Evolutionary conservation across 35 echinoderm and acorn worm genomes (phyloP).

Genomic region (Anneissia japonica): DNA sequence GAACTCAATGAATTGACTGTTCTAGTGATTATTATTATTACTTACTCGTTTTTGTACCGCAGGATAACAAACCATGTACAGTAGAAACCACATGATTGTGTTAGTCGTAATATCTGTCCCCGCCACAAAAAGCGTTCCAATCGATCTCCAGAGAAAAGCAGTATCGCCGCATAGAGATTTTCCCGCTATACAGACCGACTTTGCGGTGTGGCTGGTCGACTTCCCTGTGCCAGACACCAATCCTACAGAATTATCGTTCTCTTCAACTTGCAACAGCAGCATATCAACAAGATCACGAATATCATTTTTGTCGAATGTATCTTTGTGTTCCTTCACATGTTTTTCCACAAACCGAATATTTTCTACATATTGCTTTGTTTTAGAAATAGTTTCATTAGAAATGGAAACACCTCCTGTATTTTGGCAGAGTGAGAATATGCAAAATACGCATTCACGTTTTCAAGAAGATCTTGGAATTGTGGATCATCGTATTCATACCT

Average conservation of each 20-base stretch:
- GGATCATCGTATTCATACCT: constrained; percentile 47
- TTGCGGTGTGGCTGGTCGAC: background rate
- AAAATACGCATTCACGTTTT: background rate
- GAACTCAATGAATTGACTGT: no score
- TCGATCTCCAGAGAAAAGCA: constrained; percentile 1
- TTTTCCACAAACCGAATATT: background rate
- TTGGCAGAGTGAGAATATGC: background rate
- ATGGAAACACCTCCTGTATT: background rate
- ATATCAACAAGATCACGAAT: constrained; percentile 32
- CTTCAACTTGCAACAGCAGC: constrained; percentile 5
- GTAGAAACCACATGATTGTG: constrained; percentile 37
- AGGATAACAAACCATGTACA: constrained; percentile 19
- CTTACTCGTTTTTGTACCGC: constrained; percentile 53
- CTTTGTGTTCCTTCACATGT: background rate
- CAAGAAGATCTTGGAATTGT: constrained; percentile 30
- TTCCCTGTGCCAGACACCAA: background rate
- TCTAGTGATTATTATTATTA: background rate
- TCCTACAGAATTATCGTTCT: constrained; percentile 5
- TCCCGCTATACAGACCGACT: no score
- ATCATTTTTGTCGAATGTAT: constrained; percentile 12
- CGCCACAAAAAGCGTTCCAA: constrained; percentile 44
- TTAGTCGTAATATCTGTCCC: constrained; percentile 61
- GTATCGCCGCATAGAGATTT: background rate
- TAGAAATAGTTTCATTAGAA: background rate
- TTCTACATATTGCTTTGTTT: background rate